A percentile compares a stretch with the other conserved stretches of the same genome.
Conservation (phyloP, 92 coral and sea anemone genomes). For the Hydrozoanthus gracilis region DNA sequence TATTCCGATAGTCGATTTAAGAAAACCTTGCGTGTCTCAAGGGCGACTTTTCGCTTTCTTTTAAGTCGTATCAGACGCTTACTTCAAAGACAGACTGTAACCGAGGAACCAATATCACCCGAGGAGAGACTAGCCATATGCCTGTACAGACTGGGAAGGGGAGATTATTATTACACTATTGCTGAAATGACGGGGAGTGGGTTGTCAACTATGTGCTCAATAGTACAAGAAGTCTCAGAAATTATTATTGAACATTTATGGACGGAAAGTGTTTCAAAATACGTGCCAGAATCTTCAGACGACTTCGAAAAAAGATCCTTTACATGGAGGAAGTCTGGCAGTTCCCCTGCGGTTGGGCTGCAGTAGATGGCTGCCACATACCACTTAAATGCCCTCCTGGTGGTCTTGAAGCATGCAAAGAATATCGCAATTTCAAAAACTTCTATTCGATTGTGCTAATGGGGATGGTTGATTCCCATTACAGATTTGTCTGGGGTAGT, state of each 20-base stretch:
- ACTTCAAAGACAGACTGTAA: conserved; percentile 47
- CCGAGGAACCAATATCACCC: conserved; percentile 64
- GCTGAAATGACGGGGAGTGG: conserved; percentile 64
- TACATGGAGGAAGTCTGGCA: conserved; percentile 57
- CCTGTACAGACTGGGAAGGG: conserved; percentile 56
- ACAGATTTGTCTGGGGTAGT: conserved; percentile 52
- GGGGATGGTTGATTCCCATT: conserved; percentile 54
- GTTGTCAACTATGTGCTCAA: conserved; percentile 51
- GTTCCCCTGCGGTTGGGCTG: conserved; percentile 53
- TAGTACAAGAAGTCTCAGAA: conserved; percentile 58
- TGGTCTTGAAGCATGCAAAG: conserved; percentile 41
- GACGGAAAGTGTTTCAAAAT: conserved; percentile 50
- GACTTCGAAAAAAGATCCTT: conserved; percentile 40
- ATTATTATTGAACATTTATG: conserved; percentile 45
- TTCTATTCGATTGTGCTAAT: conserved; percentile 50
- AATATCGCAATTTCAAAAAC: conserved; percentile 44
- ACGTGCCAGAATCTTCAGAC: conserved; percentile 51
- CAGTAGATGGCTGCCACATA: conserved; percentile 57
- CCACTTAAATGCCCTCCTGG: conserved; percentile 54
- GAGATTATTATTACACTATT: conserved; percentile 56
- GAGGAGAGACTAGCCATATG: conserved; percentile 57
- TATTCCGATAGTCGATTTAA: conserved; percentile 58
- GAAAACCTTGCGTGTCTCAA: conserved; percentile 62
- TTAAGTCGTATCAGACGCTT: conserved; percentile 45
- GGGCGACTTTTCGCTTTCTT: conserved; percentile 62